Base-by-base conservation (phyloP, 2,113 vertebrate genomes). In the Patagioenas fasciata region DNA sequence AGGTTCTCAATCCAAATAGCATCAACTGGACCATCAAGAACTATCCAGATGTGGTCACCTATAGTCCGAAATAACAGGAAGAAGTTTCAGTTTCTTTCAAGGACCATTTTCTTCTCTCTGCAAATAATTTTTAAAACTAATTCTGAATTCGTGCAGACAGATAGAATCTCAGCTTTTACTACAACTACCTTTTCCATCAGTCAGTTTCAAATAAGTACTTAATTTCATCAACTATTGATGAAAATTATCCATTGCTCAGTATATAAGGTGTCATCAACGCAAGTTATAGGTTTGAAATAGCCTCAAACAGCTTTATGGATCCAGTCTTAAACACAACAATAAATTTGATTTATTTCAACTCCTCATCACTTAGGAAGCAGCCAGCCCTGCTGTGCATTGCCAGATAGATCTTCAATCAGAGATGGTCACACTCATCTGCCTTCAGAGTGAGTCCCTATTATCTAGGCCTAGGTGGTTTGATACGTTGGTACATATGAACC, bases 1-100 rank as follows among this genome's bases (percentile, higher is more conserved):
- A 99, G 98, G 85, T 99, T 99, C 97, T 99, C 99, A 93, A 99
- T 99, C 99, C 99, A 99, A 97, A 99, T 99, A 53, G 99, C 99
- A 85, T 99, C 99, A 17, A 99, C 99, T 24, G 99, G 99, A 56
- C 99, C 99, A 97, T 99, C 99, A 89, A 99, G 98, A 82, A 99
- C 98, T 79, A 99, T 99, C 99, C 99, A 99, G 85, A 99, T 98
- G 87, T 99, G 98, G 48, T 99, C 99, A 58, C 99, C 99, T 99
- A 93, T 15, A 96, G 80, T 29, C 15, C 42, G 90, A 72, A 82
- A 61, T 21, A 86, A 51, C 6, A 62, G 6, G 6, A 80, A 21
- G 20, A 89, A 70, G 11, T 8, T 26, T 28, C 60, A 50, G 13
- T 34, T 80, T 88, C 21, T 69, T 87, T 83, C 72, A 79, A 75